Evolutionary conservation across 2,888 invertebrate species (phyloP), one percentile per base, ranked within the genome.

Genomic region (Hypsopygia costalis): DNA sequence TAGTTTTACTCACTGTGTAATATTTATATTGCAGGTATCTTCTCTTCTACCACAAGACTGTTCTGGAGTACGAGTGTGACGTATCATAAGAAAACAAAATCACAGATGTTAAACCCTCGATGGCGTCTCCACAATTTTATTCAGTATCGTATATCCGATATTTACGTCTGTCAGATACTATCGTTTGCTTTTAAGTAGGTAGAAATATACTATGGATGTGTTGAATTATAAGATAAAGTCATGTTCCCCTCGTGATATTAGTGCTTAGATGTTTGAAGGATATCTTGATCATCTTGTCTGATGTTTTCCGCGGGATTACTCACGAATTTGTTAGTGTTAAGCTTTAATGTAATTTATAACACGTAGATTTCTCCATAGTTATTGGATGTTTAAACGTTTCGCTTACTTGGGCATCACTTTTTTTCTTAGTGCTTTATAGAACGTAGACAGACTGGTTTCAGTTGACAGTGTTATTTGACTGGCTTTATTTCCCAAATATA

Each of bases 21-120:
- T 47, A 47, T 52, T 54, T 67, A 61, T 62, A 58, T 92, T 91
- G 51, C 91, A 97, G 97, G 61, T 98, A 98, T 83, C 91, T 98
- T 47, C 91, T 98, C 49, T 98, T 98, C 90, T 98, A 98, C 86
- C 98, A 98, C 90, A 98, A 98, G 87, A 96, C 97, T 81, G 94
- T 97, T 50, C 85, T 98, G 83, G 97, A 97, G 72, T 98, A 97
- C 63, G 94, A 93, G 51, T 78, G 79, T 51, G 81, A 81, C 33
- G 67, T 61, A 35, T 58, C 62, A 16, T 67, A 66, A 40, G 52
- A 44, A 2, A 16, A 16, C 16, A 16, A 16, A 4, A 16, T 16
- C 4, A 4, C 31, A 33, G 16, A 27, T 25, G 38, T 22, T 32
- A 36, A 12, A 34, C 20, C 21, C 29, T 27, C 31, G 34, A 32